Evolutionary conservation across 2,113 vertebrate genomes (phyloP).

Genomic region (Ardeotis arabs): DNA sequence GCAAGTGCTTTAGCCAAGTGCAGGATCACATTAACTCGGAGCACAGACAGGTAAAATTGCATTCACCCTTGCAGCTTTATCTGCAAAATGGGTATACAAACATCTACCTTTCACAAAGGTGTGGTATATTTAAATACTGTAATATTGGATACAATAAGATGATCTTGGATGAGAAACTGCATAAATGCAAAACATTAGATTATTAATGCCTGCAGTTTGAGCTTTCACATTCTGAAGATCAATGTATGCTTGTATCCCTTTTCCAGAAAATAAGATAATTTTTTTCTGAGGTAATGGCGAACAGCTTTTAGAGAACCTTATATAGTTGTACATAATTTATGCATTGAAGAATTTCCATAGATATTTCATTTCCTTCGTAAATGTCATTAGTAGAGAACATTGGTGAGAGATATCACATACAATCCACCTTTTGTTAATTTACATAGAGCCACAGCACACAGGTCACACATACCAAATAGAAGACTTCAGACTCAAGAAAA

Average conservation of each 20-base stretch:
- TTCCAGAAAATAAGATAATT: not conserved
- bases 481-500: not conserved
- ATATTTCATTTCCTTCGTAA: not conserved
- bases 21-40: not conserved
- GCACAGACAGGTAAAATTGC: not conserved
- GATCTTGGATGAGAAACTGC: not conserved
- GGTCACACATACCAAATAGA: not conserved
- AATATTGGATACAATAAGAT: not conserved
- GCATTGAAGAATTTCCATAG: not conserved
- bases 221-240: not conserved
- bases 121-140: not conserved
- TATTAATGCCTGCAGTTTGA: not conserved
- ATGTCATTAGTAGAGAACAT: not conserved
- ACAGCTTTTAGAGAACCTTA: not conserved
- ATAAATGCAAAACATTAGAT: not conserved
- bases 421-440: slow-evolving; percentile 13
- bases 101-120: not conserved
- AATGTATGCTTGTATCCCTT: not conserved
- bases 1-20: not conserved
- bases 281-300: not conserved
- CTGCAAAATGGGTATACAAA: not conserved
- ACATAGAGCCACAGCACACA: not conserved
- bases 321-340: not conserved
- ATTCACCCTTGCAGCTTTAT: not conserved
- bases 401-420: not conserved